Evolutionary conservation across 2,888 invertebrate genomes (phyloP).

Genomic region (Agrochola litura): DNA sequence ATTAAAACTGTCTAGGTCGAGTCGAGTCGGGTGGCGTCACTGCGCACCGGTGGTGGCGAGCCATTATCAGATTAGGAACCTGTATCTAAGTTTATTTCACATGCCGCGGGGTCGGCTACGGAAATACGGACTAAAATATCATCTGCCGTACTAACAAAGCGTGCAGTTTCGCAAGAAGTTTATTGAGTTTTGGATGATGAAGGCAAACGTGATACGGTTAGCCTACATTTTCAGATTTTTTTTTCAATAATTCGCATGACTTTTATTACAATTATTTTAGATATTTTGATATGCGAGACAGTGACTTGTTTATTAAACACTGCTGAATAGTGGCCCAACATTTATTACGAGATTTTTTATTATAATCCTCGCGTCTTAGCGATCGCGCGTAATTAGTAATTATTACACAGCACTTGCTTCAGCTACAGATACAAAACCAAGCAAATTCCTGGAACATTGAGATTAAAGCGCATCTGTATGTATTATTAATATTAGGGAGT

Average conservation of each 20-base stretch:
- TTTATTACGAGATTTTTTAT: not conserved
- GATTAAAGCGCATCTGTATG: not conserved
- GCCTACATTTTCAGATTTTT: not conserved
- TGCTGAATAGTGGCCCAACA: not conserved
- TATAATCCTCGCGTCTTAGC: not conserved
- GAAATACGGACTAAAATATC: slow-evolving; percentile 3
- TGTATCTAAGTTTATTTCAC: slow-evolving; percentile 20
- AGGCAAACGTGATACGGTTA: not conserved
- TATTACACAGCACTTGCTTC: not conserved
- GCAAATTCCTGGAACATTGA: not conserved
- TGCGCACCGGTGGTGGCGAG: not conserved
- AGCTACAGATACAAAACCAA: not conserved
- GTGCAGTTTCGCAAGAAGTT: slow-evolving; percentile 3
- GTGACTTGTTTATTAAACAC: slow-evolving; percentile 1
- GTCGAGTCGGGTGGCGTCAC: slow-evolving; percentile 1
- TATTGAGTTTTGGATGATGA: not conserved
- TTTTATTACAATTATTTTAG: not conserved
- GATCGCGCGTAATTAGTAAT: not conserved
- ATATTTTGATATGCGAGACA: not conserved
- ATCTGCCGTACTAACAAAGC: slow-evolving; percentile 1
- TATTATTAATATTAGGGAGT: not conserved
- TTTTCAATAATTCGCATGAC: no score
- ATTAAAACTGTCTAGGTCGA: slow-evolving; percentile 11
- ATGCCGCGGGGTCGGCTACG: not conserved
- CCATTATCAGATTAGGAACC: slow-evolving; percentile 32